A percentile compares a stretch with the other conserved stretches of the same genome.
Evolutionary conservation across 2,888 invertebrate species (phyloP).

Genomic region (Napeogenes sylphis): DNA sequence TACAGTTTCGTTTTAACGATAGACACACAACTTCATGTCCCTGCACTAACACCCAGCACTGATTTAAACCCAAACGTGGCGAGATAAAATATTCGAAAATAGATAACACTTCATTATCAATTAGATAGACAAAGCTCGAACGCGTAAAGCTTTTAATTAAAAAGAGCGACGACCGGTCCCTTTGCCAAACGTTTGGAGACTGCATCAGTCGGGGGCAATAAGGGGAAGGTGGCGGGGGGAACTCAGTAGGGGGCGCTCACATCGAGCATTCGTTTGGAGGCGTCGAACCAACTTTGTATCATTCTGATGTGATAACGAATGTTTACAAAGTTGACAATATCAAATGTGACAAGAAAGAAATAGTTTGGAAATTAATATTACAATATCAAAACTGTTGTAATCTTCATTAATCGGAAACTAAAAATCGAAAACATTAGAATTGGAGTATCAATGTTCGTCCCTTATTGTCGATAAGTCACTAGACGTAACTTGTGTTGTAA

Average conservation of each 20-base stretch:
- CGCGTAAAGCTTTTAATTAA: constrained; percentile 54
- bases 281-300: constrained; percentile 63
- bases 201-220: constrained; percentile 56
- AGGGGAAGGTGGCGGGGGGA: constrained; percentile 41
- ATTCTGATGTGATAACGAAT: constrained; percentile 69
- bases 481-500: no score
- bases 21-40: constrained; percentile 32
- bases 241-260: constrained; percentile 60
- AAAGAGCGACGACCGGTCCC: constrained; percentile 40
- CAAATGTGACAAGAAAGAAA: constrained; percentile 21
- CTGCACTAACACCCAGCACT: constrained; percentile 42
- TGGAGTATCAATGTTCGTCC: no score
- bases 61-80: constrained; percentile 29
- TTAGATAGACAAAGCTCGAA: constrained; percentile 67
- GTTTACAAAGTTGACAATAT: constrained; percentile 60
- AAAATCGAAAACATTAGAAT: no score
- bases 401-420: no score
- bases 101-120: constrained; percentile 53
- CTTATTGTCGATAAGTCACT: no score
- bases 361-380: no score
- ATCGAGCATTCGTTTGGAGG: constrained; percentile 45
- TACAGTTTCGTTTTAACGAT: constrained; percentile 45
- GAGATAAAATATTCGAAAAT: constrained; percentile 41
- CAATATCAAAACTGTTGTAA: no score
- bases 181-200: constrained; percentile 54